A percentile compares a stretch with the other conserved stretches of the same genome.
Evolutionary conservation across 2,797 vertebrate species (phyloP).

Genomic region (Hephaestus fuliginosus): DNA sequence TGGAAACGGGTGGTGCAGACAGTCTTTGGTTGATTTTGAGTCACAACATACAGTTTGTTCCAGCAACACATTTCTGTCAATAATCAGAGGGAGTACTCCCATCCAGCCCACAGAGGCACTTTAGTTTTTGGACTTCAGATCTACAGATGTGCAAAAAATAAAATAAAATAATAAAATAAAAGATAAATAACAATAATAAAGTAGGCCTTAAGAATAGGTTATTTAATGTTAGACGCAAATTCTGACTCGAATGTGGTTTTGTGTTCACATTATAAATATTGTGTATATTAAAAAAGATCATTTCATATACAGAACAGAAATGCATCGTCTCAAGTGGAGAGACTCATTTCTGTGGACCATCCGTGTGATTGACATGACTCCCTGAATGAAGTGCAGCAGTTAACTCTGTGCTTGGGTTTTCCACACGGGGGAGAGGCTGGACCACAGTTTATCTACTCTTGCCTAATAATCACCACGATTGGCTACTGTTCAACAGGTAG

Average conservation of each 20-base stretch:
- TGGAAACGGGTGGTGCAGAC: constrained; percentile 71
- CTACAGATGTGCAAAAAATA: neutral
- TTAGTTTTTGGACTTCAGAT: neutral
- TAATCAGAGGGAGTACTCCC: constrained; percentile 19
- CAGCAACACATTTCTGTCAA: constrained; percentile 53
- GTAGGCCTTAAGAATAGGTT: neutral
- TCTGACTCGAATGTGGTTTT: neutral
- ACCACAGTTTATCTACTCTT: constrained; percentile 56
- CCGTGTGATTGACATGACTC: too few relatives aligned
- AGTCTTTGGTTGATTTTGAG: constrained; percentile 57
- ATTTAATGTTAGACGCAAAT: neutral
- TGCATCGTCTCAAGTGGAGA: neutral
- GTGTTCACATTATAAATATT: neutral
- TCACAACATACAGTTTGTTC: constrained; percentile 60
- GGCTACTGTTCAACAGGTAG: constrained; percentile 48
- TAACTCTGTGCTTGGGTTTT: constrained; percentile 57
- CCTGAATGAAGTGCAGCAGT: too few relatives aligned
- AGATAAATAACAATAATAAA: neutral
- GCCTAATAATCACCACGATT: constrained; percentile 58
- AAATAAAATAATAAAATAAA: neutral
- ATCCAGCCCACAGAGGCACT: constrained; percentile 10
- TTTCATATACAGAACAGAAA: neutral
- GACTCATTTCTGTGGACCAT: too few relatives aligned
- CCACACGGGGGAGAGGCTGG: constrained; percentile 76
- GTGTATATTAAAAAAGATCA: neutral